Evolutionary conservation across 2,113 vertebrate species (phyloP).

Genomic region (Bubo bubo): DNA sequence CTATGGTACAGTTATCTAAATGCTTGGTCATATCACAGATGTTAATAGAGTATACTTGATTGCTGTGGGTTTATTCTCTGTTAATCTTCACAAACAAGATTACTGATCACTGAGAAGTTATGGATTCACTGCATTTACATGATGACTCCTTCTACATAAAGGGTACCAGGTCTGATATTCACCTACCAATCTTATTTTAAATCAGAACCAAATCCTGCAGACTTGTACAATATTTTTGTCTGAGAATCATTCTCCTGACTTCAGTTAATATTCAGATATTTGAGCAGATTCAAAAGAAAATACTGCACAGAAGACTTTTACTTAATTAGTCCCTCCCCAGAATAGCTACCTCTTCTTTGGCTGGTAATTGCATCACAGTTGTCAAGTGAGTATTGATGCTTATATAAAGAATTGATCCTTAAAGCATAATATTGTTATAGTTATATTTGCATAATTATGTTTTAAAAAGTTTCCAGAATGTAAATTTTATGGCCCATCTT

Average conservation of each 20-base stretch:
- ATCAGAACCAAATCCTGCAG: neutral
- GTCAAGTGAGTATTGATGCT: neutral
- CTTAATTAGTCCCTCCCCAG: neutral
- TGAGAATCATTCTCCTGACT: neutral
- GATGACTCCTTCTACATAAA: neutral
- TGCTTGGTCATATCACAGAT: neutral
- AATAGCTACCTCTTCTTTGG: neutral
- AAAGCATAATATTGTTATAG: neutral
- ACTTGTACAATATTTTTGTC: neutral
- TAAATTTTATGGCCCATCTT: conserved; percentile 2
- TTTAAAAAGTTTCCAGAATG: conserved; percentile 22
- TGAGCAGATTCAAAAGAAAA: neutral
- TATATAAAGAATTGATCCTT: conserved; percentile 16
- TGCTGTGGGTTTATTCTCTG: neutral
- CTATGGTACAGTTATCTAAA: neutral
- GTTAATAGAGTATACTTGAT: neutral
- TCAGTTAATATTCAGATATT: neutral
- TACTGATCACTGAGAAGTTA: neutral
- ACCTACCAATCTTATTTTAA: neutral
- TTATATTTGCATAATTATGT: conserved; percentile 21
- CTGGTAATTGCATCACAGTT: neutral
- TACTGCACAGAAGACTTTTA: neutral
- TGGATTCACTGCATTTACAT: neutral
- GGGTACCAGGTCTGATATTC: neutral
- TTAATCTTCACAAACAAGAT: neutral